phyloP scores from a whole-genome alignment of 2,888 invertebrate species.

The Sarcophaga rosellei region DNA sequence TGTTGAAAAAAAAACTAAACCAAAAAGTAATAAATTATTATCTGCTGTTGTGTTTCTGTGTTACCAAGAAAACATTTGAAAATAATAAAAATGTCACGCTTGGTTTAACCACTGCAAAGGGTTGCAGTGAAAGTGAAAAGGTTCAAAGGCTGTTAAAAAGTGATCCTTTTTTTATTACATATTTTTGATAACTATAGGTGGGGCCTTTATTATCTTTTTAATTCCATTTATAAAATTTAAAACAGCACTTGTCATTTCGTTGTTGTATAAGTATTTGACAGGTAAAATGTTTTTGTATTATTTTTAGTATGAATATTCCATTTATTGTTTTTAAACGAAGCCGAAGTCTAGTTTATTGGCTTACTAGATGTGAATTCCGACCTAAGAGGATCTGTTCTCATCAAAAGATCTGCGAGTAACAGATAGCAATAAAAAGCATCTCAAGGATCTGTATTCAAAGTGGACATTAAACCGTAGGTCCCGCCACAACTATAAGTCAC shows the following conservation, averaged over 20 bases:
- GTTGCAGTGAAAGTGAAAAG: conserved; percentile 19
- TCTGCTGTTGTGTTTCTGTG: conserved; percentile 8
- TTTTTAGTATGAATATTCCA: background rate
- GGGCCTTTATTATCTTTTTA: conserved; percentile 22
- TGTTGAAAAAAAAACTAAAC: conserved; percentile 32
- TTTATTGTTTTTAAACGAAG: no score
- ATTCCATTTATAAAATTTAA: conserved; percentile 12
- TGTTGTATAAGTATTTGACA: conserved; percentile 7
- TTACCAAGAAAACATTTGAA: conserved; percentile 5
- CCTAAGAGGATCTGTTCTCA: no score
- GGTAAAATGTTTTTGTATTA: background rate
- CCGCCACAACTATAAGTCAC: no score
- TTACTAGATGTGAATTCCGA: no score
- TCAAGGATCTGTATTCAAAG: no score
- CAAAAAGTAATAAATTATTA: conserved; percentile 45
- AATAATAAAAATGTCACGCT: conserved; percentile 30
- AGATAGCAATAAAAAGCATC: no score
- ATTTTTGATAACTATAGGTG: conserved; percentile 2
- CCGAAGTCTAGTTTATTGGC: no score
- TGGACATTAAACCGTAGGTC: no score
- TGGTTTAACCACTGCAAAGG: conserved; percentile 35
- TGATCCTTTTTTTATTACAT: conserved; percentile 5
- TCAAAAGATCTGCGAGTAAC: no score
- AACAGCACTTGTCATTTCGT: conserved; percentile 38
- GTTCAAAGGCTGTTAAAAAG: conserved; percentile 38